These are phyloP conservation scores for Malurus melanocephalus DNA, from an alignment of 2,113 vertebrate genomes.

Conservation along the genomic window DNA sequence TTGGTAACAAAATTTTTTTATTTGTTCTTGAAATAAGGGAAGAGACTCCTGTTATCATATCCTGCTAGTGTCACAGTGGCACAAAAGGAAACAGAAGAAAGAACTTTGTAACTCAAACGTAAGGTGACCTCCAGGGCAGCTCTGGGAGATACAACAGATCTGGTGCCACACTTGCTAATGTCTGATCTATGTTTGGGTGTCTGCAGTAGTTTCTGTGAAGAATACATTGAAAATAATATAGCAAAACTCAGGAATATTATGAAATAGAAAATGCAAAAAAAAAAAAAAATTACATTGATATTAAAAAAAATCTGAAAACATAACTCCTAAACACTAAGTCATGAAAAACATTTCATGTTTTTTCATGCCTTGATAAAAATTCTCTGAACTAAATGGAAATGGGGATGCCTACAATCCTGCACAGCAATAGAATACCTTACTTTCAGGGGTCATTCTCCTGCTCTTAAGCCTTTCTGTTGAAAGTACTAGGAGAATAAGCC, in stretches of 20 bases:
- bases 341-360: not conserved
- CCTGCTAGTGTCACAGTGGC: not conserved
- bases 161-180: not conserved
- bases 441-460: not conserved
- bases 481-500: not conserved
- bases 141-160: not conserved
- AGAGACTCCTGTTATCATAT: not conserved
- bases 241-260: not conserved
- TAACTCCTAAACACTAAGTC: not conserved
- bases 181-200: not conserved
- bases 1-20: not conserved
- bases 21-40: not conserved
- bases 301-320: not conserved
- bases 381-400: not conserved
- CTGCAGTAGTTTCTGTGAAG: not conserved
- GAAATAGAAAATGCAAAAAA: not conserved
- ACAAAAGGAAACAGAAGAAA: not conserved
- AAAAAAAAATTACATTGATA: not conserved
- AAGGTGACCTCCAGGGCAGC: not conserved
- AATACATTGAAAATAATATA: not conserved
- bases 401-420: not conserved
- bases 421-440: not conserved
- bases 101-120: not conserved
- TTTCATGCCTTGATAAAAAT: not conserved
- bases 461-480: not conserved